Base-by-base conservation (phyloP, 2,888 invertebrate genomes). In the Cremastinae sp. region DNA sequence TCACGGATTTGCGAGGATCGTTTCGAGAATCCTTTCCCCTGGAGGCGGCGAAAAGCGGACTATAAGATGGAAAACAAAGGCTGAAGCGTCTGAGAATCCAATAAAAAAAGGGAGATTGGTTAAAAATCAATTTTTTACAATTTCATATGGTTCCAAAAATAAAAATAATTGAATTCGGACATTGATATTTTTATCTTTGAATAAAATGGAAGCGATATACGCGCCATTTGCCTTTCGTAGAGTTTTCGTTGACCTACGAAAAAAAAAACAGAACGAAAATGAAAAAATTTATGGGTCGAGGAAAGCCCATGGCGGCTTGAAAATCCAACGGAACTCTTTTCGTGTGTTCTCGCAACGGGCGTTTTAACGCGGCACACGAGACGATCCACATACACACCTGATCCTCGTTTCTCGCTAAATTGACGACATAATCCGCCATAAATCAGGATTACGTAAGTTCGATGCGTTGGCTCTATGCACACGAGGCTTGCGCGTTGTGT, bases 401-500 rank as follows among this genome's bases (percentile, higher is more conserved):
- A 89, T 87, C 88, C 88, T 84, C 81, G 84, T 80, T 82, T 81
- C 68, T 73, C 53, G 84, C 81, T 82, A 86, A 89, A 89, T 88
- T 89, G 88, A 89, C 84, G 86, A 82, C 84, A 85, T 89, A 89
- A 89, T 89, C 89, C 86, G 79, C 84, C 83, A 87, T 89, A 89
- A 89, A 86, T 89, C 87, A 88, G 89, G 89, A 87, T 89, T 88
- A 89, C 81, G 82, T 72, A 75, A 77, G 73, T 77, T 77, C 76
- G 73, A 77, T 77, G 73, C 73, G 73, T 68, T 22, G 53, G 69
- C 62, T 43, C 22, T 14, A 34, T 62, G 65, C 62, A 69, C 45
- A 61, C 34, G 8, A 28, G 53, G 64, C 70, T 22, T 2, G 28
- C 28, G 8, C 28, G 12, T 28, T 62, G 58, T 53, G 54, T 47